Percentiles rank a stretch among this genome's conserved stretches.
Evolutionary conservation across 2,797 vertebrate species (phyloP).

Genomic region (Aselliscus stoliczkanus): DNA sequence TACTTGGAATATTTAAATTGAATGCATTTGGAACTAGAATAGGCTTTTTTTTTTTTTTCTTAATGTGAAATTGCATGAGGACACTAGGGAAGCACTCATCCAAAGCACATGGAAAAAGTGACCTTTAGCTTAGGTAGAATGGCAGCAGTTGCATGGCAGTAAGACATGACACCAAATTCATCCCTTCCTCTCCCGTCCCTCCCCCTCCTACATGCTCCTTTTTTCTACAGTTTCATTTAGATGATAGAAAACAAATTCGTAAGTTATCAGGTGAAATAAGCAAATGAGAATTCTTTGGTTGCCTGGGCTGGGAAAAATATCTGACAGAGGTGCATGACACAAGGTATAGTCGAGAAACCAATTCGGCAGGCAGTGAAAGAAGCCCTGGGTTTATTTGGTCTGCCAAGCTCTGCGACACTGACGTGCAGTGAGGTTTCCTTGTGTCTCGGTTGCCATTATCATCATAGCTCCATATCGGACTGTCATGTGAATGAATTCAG

Average conservation of each 20-base stretch:
- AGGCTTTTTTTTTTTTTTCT: neutral
- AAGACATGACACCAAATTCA: neutral
- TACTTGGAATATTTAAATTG: slow-evolving; percentile 39
- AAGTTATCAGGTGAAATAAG: neutral
- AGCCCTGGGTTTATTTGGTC: neutral
- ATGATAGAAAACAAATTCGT: neutral
- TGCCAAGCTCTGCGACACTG: neutral
- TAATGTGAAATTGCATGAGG: neutral
- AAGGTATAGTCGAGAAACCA: neutral
- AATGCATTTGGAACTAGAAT: neutral
- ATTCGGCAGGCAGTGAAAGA: neutral
- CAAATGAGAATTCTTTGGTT: neutral
- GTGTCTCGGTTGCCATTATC: neutral
- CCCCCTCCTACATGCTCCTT: neutral
- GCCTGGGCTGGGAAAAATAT: neutral
- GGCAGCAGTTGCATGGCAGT: neutral
- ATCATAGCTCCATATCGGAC: neutral
- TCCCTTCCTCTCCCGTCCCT: neutral
- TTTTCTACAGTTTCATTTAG: neutral
- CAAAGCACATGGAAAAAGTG: neutral
- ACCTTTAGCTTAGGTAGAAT: neutral
- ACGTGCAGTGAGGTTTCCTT: neutral
- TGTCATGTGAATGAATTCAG: neutral
- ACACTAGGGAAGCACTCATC: neutral
- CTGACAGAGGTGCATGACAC: neutral